Conservation (phyloP, 2,888 invertebrate species). For the Cryptops parisi region DNA sequence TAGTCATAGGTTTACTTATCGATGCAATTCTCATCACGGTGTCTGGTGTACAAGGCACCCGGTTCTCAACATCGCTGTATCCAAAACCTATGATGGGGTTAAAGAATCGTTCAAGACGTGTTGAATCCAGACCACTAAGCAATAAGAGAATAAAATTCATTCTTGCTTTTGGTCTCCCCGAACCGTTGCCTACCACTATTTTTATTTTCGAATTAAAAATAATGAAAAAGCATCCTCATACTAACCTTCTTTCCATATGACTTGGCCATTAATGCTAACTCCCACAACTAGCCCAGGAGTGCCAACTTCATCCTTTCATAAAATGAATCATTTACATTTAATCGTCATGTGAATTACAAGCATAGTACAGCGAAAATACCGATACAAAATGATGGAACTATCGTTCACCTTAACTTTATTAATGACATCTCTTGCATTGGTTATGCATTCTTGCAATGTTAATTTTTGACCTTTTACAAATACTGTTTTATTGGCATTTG, state of each 20-base stretch:
- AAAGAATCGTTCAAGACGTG: background rate
- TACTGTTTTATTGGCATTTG: too few species aligned
- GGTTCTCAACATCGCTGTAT: slow-evolving; percentile 40
- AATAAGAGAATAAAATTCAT: too few species aligned
- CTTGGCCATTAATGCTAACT: slow-evolving; percentile 36
- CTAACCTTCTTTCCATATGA: slow-evolving; percentile 36
- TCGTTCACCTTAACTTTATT: too few species aligned
- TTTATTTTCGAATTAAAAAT: background rate
- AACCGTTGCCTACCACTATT: too few species aligned
- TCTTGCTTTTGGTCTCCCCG: too few species aligned
- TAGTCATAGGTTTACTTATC: slow-evolving; percentile 43
- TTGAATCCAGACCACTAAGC: background rate
- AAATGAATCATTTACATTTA: too few species aligned
- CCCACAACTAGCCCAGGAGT: slow-evolving; percentile 35
- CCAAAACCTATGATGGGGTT: slow-evolving; percentile 34
- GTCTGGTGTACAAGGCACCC: slow-evolving; percentile 31
- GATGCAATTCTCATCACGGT: slow-evolving; percentile 44
- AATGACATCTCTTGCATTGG: too few species aligned
- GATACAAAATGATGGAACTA: too few species aligned
- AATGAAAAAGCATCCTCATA: background rate
- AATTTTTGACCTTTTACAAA: too few species aligned
- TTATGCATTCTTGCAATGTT: too few species aligned
- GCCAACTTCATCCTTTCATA: slow-evolving; percentile 25
- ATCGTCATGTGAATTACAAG: too few species aligned
- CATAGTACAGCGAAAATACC: too few species aligned